Conservation (phyloP, 2,113 vertebrate species). For the Myotis davidii region DNA sequence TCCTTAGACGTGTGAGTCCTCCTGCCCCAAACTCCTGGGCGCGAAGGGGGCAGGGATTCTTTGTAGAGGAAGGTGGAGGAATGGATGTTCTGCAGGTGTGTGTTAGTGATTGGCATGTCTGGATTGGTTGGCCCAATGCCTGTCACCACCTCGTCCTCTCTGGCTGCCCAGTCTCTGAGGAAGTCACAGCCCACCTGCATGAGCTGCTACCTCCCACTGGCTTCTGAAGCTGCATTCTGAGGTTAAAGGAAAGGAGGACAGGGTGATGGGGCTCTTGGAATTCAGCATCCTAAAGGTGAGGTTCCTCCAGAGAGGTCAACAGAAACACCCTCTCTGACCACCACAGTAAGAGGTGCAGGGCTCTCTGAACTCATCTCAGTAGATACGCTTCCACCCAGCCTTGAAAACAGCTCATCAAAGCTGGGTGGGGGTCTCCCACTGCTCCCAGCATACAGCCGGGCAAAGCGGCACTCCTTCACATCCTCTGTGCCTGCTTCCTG, state of each 20-base stretch:
- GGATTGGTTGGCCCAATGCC: background rate
- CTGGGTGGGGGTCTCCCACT: background rate
- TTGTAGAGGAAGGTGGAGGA: background rate
- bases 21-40: background rate
- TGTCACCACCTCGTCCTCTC: background rate
- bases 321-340: background rate
- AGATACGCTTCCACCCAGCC: background rate
- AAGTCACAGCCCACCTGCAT: background rate
- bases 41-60: background rate
- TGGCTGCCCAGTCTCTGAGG: background rate
- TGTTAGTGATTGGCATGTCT: background rate
- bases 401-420: background rate
- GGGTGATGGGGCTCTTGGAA: background rate
- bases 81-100: background rate
- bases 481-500: background rate
- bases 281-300: slow-evolving; percentile 9
- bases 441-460: background rate
- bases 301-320: slow-evolving; percentile 1
- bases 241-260: background rate
- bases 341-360: background rate
- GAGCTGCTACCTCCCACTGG: background rate
- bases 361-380: background rate
- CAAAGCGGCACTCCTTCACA: background rate
- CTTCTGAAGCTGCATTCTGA: background rate
- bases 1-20: background rate